Conservation (phyloP, 37 sponge, comb jelly and placozoan species). For the Axinella damicornis region DNA sequence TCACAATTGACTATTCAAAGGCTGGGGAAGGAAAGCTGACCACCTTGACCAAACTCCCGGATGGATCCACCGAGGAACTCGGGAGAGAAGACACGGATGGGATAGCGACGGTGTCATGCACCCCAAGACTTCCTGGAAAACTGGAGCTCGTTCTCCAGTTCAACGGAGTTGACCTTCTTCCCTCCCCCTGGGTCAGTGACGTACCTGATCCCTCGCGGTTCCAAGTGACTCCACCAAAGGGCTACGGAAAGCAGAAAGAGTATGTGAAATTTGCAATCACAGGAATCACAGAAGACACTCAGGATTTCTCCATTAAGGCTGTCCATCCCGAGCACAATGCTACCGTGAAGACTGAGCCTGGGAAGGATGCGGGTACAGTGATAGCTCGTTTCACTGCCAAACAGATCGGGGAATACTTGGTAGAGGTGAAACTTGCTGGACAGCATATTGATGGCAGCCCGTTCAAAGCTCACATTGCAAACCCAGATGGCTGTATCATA, state of each 20-base stretch:
- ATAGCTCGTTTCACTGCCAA: constrained; percentile 68
- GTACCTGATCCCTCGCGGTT: constrained; percentile 50
- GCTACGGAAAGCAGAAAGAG: constrained; percentile 49
- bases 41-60: not conserved
- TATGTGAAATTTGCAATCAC: constrained; percentile 75
- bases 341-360: constrained; percentile 54
- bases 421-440: constrained; percentile 56
- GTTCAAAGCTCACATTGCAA: constrained; percentile 59
- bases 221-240: constrained; percentile 55
- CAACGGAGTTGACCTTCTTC: constrained; percentile 49
- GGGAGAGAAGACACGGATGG: constrained; percentile 21
- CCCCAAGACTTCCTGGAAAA: constrained; percentile 54
- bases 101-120: constrained; percentile 13
- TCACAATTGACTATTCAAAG: constrained; percentile 59
- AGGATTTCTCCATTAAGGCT: constrained; percentile 43
- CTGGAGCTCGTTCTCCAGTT: constrained; percentile 50
- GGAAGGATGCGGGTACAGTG: constrained; percentile 14
- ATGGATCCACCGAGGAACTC: constrained; percentile 41
- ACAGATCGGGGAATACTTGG: constrained; percentile 67
- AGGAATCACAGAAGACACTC: constrained; percentile 40
- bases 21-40: constrained; percentile 20
- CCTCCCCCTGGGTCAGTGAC: constrained; percentile 1
- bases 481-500: constrained; percentile 65
- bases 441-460: constrained; percentile 81
- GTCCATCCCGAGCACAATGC: constrained; percentile 63